Base-by-base conservation (phyloP, 2,888 invertebrate species). In the Pterobdella sp. region DNA sequence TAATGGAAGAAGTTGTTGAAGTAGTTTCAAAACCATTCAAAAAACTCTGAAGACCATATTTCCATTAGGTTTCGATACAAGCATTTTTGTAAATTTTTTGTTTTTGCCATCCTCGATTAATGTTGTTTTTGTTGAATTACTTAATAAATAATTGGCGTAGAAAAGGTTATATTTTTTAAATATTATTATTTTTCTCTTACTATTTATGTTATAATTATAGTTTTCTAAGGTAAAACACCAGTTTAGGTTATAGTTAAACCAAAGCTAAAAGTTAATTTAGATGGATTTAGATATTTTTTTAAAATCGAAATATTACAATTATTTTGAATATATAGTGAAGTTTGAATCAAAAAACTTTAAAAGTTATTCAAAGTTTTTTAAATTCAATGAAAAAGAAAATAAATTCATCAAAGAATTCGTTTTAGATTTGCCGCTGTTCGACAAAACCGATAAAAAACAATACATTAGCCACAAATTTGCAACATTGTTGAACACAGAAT, bases 401-500 rank as follows among this genome's bases (percentile, higher is more conserved):
- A 56, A 56, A 7, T 56, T 56, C 26, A 26, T 14, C 3, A 56
- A 56, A 56, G 4, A 4, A 14, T 56, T 22, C 26, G 3, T 18
- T 56, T 56, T 22, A 56, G 26, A 56, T 56, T 56, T 56, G n/a
- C 60, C 60, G 60, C 60, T 56, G 18, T 14, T 22, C 26, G 60
- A 42, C 7, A 22, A 42, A 42, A 42, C n/a, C n/a, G n/a, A 26
- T 56, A 4, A 7, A 56, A 26, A 26, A 22, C 18, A 4, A 3
- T 56, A 56, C 60, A 56, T 56, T 14, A 26, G 10, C 26, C 60
- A 56, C 60, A 56, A n/a, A 56, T 56, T 56, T 56, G 60, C 60
- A 26, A 26, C 60, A 26, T 22, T 56, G 3, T 26, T 14, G n/a
- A 56, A 56, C 26, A 14, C 60, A 4, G 3, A 56, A 3, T 26